Conservation (phyloP, 2,113 vertebrate genomes). For the Lepisosteus osseus region DNA sequence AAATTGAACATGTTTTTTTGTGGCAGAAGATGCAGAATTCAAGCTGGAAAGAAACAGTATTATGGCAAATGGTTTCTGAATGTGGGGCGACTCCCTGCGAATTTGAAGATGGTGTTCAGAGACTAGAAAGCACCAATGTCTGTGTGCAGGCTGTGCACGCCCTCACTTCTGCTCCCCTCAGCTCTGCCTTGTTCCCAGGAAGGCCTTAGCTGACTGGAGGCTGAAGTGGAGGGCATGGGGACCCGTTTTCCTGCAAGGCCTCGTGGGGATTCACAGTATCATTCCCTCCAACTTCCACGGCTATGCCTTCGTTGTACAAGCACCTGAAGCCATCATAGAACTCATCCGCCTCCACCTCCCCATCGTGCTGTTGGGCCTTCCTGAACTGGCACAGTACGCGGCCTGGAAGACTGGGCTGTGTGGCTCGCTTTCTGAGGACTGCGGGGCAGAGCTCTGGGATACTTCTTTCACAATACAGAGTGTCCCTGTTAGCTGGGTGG, state of each 20-base stretch:
- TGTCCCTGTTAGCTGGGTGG: slow-evolving; percentile 30
- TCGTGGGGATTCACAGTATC: background rate
- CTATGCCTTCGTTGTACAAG: slow-evolving; percentile 49
- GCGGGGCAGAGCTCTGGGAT: background rate
- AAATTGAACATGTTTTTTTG: too few relatives aligned
- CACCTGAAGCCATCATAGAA: slow-evolving; percentile 60
- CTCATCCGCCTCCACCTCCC: slow-evolving; percentile 41
- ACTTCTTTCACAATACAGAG: slow-evolving; percentile 16
- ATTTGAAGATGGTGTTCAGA: too few relatives aligned
- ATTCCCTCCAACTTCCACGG: background rate
- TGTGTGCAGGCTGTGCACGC: background rate
- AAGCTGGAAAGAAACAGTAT: slow-evolving; percentile 14
- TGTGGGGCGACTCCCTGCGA: slow-evolving; percentile 13
- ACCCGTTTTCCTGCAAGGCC: slow-evolving; percentile 28
- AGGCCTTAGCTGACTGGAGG: slow-evolving; percentile 34
- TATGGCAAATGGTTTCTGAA: too few relatives aligned
- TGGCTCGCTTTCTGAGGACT: slow-evolving; percentile 7
- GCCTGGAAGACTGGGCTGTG: background rate
- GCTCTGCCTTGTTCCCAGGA: background rate
- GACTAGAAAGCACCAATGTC: fast-evolving
- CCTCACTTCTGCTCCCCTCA: background rate
- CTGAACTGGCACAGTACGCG: background rate
- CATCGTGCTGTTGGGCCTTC: background rate
- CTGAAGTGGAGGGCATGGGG: slow-evolving; percentile 56
- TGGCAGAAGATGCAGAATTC: slow-evolving; percentile 18